Evolutionary conservation across 1,140 invertebrate genomes (phyloP).

Genomic region (roundworm (Caenorhabditis elegans)): DNA sequence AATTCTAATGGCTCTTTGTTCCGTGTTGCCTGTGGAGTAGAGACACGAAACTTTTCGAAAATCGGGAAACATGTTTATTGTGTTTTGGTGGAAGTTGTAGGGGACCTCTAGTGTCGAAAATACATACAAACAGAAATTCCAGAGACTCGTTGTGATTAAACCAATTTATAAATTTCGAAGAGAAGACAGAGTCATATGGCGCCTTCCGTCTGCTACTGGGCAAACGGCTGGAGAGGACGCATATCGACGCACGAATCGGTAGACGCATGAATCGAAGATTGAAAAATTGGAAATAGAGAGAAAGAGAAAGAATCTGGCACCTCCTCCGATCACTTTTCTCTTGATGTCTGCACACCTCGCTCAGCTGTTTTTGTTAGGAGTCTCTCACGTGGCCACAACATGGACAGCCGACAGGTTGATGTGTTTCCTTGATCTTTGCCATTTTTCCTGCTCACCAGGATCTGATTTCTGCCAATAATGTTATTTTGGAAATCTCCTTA

Average conservation of each 20-base stretch:
- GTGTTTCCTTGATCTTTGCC: neutral
- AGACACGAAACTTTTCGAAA: no score
- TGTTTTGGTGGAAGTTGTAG: neutral
- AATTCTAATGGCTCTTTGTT: conserved; percentile 19
- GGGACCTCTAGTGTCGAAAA: no score
- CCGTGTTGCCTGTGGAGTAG: neutral
- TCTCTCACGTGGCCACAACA: neutral
- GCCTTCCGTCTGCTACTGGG: neutral
- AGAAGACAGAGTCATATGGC: neutral
- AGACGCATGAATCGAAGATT: neutral
- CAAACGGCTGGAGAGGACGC: neutral
- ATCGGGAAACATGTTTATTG: no score
- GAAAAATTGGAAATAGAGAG: neutral
- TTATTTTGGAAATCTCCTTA: no score
- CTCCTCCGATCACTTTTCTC: neutral
- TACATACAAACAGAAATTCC: no score
- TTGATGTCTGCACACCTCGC: neutral
- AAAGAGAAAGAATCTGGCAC: neutral
- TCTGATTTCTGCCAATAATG: no score
- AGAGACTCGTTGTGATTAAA: neutral
- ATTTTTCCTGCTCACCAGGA: no score
- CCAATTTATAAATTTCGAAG: neutral
- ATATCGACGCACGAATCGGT: no score
- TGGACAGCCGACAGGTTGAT: neutral
- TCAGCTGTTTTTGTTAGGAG: neutral